These are phyloP conservation scores for Elysia chlorotica DNA, from an alignment of 1,140 invertebrate species.

Conservation along the genomic window DNA sequence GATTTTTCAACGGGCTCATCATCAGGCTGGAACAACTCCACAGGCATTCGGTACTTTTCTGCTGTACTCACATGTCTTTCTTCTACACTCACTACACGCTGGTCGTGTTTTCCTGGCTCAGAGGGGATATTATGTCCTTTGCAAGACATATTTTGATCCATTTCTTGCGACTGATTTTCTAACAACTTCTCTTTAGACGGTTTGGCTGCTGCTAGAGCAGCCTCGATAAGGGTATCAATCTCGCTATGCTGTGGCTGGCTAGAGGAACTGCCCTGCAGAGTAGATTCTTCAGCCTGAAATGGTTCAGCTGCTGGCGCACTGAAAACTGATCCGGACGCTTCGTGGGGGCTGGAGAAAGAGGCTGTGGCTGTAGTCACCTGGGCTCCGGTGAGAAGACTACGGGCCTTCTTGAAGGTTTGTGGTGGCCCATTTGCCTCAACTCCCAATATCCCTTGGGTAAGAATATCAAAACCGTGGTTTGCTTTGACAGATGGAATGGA, in stretches of 20 bases:
- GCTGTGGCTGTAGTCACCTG: background rate
- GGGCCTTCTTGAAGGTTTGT: background rate
- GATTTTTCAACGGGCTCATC: conserved; percentile 17
- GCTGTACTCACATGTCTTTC: conserved; percentile 20
- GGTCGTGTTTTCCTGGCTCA: background rate
- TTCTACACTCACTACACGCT: conserved; percentile 4
- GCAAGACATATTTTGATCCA: no score
- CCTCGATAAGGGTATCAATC: conserved; percentile 15
- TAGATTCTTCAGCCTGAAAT: background rate
- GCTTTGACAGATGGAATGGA: conserved; percentile 15
- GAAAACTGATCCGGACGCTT: background rate
- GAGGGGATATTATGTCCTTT: background rate
- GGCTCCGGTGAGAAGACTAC: conserved; percentile 16
- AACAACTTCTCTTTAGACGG: background rate
- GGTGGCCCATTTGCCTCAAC: background rate
- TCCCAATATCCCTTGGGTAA: conserved; percentile 19
- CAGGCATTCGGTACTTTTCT: conserved; percentile 20
- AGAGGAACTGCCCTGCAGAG: background rate
- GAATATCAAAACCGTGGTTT: conserved; percentile 22
- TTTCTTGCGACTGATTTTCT: background rate
- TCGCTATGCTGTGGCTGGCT: conserved; percentile 1
- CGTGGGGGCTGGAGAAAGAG: background rate
- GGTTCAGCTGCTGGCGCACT: background rate
- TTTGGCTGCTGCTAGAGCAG: conserved; percentile 12
- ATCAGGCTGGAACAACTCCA: conserved; percentile 21